Percentiles rank a stretch among this genome's conserved stretches.
Evolutionary conservation across 37 sponge, comb jelly and placozoan genomes (phyloP).

Genomic region (Eunapius fragilis): DNA sequence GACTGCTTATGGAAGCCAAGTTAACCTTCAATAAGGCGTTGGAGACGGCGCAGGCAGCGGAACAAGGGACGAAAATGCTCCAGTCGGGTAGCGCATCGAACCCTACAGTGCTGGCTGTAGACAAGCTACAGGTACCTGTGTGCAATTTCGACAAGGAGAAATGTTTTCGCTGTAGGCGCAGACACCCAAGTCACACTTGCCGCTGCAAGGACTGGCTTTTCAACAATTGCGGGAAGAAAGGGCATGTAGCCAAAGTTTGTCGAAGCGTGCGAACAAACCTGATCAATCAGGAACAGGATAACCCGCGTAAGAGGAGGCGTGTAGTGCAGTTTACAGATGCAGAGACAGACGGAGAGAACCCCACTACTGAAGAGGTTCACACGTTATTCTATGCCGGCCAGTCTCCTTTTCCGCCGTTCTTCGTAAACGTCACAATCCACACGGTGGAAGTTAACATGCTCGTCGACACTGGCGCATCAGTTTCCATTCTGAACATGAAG

Average conservation of each 20-base stretch:
- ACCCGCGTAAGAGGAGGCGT: background rate
- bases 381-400: background rate
- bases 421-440: background rate
- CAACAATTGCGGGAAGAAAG: background rate
- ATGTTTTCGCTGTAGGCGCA: background rate
- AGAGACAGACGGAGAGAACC: background rate
- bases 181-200: background rate
- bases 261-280: background rate
- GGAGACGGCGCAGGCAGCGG: conserved; percentile 9
- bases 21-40: conserved; percentile 25
- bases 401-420: background rate
- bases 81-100: background rate
- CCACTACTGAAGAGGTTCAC: background rate
- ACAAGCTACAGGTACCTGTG: background rate
- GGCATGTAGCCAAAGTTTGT: background rate
- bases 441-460: background rate
- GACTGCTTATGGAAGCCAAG: conserved; percentile 2
- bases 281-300: background rate
- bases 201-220: background rate
- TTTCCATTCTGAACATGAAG: background rate
- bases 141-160: background rate
- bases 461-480: conserved; percentile 23
- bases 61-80: conserved; percentile 4
- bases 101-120: background rate
- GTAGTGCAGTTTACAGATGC: background rate